Percentiles rank a stretch among this genome's conserved stretches.
Conservation (phyloP, 2,888 invertebrate species). For the Tetranychus piercei region DNA sequence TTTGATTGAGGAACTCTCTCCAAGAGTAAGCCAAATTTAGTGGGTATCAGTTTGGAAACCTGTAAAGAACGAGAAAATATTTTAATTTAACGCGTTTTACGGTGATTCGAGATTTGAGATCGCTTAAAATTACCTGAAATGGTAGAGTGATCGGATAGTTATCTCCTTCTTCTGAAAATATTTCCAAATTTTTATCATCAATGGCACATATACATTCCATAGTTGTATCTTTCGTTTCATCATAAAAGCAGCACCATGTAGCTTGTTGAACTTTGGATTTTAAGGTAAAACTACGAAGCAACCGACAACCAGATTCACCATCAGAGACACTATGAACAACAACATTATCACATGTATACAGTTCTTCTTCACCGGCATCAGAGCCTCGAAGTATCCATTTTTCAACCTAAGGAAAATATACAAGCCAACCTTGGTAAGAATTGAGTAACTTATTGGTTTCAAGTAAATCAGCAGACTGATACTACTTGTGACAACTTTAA, state of each 20-base stretch:
- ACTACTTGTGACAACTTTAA: no score
- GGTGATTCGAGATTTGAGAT: slow-evolving; percentile 3
- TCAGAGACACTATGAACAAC: slow-evolving; percentile 50
- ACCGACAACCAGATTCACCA: slow-evolving; percentile 30
- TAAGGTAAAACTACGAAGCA: slow-evolving; percentile 54
- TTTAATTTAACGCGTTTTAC: neutral
- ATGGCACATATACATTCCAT: slow-evolving; percentile 22
- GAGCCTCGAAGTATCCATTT: slow-evolving; percentile 16
- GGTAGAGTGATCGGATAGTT: slow-evolving; percentile 64
- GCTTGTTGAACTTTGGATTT: slow-evolving; percentile 57
- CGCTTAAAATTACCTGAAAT: slow-evolving; percentile 36
- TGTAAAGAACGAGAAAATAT: slow-evolving; percentile 12
- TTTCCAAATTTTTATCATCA: slow-evolving; percentile 23
- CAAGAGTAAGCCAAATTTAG: slow-evolving; percentile 62
- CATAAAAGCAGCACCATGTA: slow-evolving; percentile 20
- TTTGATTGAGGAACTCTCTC: slow-evolving; percentile 37
- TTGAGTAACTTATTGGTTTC: neutral
- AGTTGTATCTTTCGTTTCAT: slow-evolving; percentile 7
- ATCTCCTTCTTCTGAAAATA: slow-evolving; percentile 45
- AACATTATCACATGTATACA: slow-evolving; percentile 64
- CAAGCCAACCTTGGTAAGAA: neutral
- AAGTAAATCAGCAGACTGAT: no score
- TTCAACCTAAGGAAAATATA: neutral
- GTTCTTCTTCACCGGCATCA: slow-evolving; percentile 51
- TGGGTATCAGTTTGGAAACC: slow-evolving; percentile 51